These are phyloP conservation scores for Arothron firmamentum DNA, from an alignment of 2,113 vertebrate species.

Conservation along the genomic window DNA sequence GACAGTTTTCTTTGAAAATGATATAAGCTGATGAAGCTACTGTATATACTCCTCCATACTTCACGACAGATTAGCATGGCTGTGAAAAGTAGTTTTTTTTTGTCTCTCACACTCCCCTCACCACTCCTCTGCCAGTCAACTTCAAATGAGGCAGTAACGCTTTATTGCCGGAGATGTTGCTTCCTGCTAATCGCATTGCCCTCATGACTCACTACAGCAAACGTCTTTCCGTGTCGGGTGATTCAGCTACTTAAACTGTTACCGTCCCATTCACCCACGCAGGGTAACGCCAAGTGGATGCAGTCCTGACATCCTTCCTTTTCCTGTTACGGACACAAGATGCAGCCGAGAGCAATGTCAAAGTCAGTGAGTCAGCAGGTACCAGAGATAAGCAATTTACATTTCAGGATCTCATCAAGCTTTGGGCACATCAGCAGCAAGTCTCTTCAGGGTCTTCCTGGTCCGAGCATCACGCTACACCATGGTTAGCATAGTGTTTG, in stretches of 20 bases:
- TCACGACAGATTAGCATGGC: too few species aligned
- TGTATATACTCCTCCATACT: too few species aligned
- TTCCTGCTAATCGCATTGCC: slow-evolving; percentile 12
- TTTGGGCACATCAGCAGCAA: too few species aligned
- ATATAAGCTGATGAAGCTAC: background rate
- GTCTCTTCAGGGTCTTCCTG: background rate
- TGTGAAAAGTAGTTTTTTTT: too few species aligned
- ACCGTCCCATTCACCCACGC: background rate
- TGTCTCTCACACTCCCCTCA: too few species aligned
- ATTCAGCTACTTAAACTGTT: slow-evolving; percentile 32
- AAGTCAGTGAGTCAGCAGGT: slow-evolving; percentile 13
- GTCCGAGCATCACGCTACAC: slow-evolving; percentile 3
- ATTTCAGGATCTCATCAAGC: too few species aligned
- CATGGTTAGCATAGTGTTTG: slow-evolving; percentile 35
- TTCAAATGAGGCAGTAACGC: background rate
- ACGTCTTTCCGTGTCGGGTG: slow-evolving; percentile 19
- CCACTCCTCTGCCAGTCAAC: background rate
- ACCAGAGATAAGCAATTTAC: background rate
- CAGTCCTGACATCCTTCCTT: background rate
- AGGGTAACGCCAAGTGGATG: slow-evolving; percentile 1
- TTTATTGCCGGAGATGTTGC: background rate
- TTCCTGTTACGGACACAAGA: slow-evolving; percentile 17
- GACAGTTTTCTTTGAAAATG: background rate
- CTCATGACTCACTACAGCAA: slow-evolving; percentile 19
- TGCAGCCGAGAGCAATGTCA: background rate